Evolutionary conservation across 2,797 vertebrate species (phyloP).

Genomic region (Geotria australis): DNA sequence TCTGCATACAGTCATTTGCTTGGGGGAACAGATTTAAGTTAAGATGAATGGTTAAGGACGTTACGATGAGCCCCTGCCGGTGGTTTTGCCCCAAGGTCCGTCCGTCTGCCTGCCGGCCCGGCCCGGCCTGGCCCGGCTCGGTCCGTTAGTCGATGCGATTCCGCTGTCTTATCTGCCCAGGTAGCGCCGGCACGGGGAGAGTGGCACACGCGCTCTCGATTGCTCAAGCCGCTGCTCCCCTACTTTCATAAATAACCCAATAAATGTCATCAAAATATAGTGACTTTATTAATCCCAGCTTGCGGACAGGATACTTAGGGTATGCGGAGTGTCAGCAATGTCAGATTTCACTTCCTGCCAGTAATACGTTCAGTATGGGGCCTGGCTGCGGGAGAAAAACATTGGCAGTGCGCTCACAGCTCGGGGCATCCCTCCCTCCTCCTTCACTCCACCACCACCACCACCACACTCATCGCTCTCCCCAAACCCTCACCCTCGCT

Average conservation of each 20-base stretch:
- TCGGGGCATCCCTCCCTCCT: background rate
- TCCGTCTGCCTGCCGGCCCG: too few relatives aligned
- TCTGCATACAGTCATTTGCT: too few relatives aligned
- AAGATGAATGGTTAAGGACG: too few relatives aligned
- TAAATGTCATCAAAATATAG: slow-evolving; percentile 7
- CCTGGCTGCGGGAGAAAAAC: background rate
- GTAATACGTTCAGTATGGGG: slow-evolving; percentile 39
- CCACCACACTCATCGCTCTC: background rate
- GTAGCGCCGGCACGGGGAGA: too few relatives aligned
- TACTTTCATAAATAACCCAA: background rate
- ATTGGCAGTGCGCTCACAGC: background rate
- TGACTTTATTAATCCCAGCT: slow-evolving; percentile 15
- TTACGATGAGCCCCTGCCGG: too few relatives aligned
- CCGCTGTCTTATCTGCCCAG: too few relatives aligned
- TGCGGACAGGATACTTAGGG: slow-evolving; percentile 20
- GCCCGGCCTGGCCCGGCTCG: too few relatives aligned
- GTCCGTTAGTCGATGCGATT: too few relatives aligned
- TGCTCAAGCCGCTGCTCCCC: background rate
- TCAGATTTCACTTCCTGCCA: slow-evolving; percentile 42
- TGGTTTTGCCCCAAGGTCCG: too few relatives aligned
- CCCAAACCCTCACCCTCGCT: background rate
- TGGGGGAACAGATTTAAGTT: too few relatives aligned
- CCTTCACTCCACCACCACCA: background rate
- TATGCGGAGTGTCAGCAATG: slow-evolving; percentile 28
- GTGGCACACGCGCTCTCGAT: too few relatives aligned